phyloP scores from a whole-genome alignment of 2,113 vertebrate genomes.

The Corynorhinus townsendii region DNA sequence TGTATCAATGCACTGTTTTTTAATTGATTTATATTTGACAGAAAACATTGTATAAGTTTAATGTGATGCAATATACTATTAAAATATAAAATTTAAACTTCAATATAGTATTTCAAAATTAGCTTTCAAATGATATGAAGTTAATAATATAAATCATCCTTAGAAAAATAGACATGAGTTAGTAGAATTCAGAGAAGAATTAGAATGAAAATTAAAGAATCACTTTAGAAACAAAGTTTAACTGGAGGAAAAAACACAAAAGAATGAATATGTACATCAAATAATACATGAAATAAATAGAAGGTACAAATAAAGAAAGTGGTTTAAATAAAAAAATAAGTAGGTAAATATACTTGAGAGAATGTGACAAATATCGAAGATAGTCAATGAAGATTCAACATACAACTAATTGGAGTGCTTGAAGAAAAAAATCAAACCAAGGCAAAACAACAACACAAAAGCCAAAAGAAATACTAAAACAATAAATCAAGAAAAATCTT shows the following conservation, averaged over 20 bases:
- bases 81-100: neutral
- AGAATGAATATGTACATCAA: neutral
- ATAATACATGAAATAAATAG: neutral
- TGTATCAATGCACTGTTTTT: neutral
- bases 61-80: neutral
- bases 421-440: neutral
- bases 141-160: neutral
- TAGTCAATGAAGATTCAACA: neutral
- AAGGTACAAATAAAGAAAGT: neutral
- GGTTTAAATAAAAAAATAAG: neutral
- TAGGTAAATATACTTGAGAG: neutral
- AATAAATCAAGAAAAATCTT: neutral
- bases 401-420: neutral
- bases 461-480: neutral
- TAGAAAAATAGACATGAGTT: neutral
- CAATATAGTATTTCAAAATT: neutral
- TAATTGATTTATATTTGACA: neutral
- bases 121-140: neutral
- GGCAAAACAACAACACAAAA: neutral
- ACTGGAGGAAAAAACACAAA: neutral
- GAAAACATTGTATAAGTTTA: neutral
- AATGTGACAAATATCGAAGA: neutral
- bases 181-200: neutral
- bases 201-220: neutral
- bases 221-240: neutral